phyloP scores from a whole-genome alignment of 2,797 vertebrate genomes.

The Decapterus maruadsi region DNA sequence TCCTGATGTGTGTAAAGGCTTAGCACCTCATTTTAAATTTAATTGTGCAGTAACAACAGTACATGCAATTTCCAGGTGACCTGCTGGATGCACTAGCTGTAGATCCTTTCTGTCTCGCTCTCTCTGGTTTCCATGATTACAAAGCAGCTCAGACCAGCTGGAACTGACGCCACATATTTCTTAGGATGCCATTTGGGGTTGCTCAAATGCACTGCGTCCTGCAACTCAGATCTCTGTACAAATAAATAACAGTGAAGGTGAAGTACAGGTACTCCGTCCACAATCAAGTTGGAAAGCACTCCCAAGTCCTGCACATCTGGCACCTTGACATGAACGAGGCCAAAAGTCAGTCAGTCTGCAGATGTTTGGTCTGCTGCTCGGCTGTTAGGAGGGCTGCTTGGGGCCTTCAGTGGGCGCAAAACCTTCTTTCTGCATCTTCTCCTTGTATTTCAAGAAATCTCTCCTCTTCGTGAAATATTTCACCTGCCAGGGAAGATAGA shows the following conservation, averaged over 20 bases:
- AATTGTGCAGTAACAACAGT: too few relatives aligned
- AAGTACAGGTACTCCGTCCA: not conserved
- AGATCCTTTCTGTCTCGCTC: not conserved
- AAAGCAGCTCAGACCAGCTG: not conserved
- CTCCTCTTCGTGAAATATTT: constrained; percentile 95
- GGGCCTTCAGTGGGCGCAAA: constrained; percentile 83
- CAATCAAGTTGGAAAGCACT: not conserved
- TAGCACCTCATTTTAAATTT: not conserved
- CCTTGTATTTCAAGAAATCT: constrained; percentile 95
- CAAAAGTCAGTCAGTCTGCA: constrained; percentile 2
- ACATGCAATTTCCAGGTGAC: not conserved
- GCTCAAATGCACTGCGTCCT: not conserved
- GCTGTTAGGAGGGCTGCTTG: constrained; percentile 64
- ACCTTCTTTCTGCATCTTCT: constrained; percentile 88
- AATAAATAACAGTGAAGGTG: constrained; percentile 54
- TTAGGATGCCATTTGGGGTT: not conserved
- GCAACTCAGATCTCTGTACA: constrained; percentile 15
- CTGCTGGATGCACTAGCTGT: not conserved
- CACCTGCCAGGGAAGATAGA: constrained; percentile 82
- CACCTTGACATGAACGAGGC: not conserved
- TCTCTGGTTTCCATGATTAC: not conserved
- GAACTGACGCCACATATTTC: not conserved
- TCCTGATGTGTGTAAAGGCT: too few relatives aligned
- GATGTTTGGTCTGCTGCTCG: not conserved
- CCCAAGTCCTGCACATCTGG: not conserved